phyloP scores from a whole-genome alignment of 2,113 vertebrate species.

The Entelurus aequoreus region DNA sequence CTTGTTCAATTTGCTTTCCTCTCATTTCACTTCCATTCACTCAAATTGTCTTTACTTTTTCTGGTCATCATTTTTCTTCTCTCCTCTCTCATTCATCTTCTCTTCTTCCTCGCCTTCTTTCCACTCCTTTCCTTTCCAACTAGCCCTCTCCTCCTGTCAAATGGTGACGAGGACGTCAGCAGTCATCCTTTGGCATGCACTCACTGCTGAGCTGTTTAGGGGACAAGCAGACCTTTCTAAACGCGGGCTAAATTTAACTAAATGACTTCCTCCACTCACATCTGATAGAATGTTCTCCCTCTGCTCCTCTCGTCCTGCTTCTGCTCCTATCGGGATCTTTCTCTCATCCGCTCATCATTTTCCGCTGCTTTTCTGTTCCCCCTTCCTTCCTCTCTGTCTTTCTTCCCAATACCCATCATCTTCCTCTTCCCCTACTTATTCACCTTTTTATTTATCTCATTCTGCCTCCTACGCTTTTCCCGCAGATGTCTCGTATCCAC shows the following conservation, averaged over 20 bases:
- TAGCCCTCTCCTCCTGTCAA: neutral
- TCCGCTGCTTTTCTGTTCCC: conserved; percentile 42
- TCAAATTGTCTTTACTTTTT: neutral
- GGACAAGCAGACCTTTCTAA: conserved; percentile 61
- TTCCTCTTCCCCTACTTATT: conserved; percentile 21
- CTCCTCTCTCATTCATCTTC: neutral
- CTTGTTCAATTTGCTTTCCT: neutral
- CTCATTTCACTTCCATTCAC: neutral
- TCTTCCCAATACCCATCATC: conserved; percentile 5
- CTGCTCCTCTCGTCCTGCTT: conserved; percentile 26
- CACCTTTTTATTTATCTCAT: conserved; percentile 29
- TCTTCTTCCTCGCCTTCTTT: neutral
- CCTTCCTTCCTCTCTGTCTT: conserved; percentile 36
- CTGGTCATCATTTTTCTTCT: neutral
- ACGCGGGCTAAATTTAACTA: conserved; percentile 70
- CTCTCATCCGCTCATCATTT: conserved; percentile 49
- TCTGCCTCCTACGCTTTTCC: conserved; percentile 17
- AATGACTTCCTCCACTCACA: conserved; percentile 68
- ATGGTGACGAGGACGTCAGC: conserved; percentile 26
- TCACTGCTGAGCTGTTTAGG: conserved; percentile 54
- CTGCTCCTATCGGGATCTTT: conserved; percentile 27
- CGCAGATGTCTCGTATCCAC: conserved; percentile 28
- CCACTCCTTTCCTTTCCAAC: neutral
- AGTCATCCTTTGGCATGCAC: conserved; percentile 54
- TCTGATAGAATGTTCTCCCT: conserved; percentile 59